phyloP scores from a whole-genome alignment of 2,797 vertebrate genomes.

The Saxicola maurus region DNA sequence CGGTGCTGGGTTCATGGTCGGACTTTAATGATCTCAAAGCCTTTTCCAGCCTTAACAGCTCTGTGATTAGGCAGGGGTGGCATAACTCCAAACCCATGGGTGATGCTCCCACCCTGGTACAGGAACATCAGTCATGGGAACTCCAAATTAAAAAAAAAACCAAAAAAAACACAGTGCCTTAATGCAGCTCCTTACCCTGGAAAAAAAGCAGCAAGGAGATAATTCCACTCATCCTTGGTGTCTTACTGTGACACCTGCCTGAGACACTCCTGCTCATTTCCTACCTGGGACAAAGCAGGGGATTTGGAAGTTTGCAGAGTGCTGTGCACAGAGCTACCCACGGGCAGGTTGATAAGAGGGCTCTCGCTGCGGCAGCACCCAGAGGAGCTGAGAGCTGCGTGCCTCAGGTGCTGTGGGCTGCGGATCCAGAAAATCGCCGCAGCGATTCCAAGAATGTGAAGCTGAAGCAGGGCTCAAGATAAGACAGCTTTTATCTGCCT shows the following conservation, averaged over 20 bases:
- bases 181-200: no score
- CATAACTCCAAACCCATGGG: not conserved
- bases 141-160: not conserved
- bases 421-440: not conserved
- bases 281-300: rapidly evolving
- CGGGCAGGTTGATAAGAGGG: not conserved
- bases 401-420: not conserved
- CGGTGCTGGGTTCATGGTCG: not conserved
- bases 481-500: constrained; percentile 29
- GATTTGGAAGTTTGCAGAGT: rapidly evolving
- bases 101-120: rapidly evolving
- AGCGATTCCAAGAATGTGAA: not conserved
- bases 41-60: not conserved
- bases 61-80: rapidly evolving
- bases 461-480: not conserved
- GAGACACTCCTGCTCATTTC: rapidly evolving
- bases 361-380: rapidly evolving
- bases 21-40: not conserved
- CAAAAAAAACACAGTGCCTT: no score
- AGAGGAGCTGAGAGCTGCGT: not conserved
- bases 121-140: not conserved
- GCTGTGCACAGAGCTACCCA: not conserved
- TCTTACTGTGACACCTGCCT: no score
- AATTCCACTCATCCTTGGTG: rapidly evolving
- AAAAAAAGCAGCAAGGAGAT: not conserved